A percentile compares a stretch with the other conserved stretches of the same genome.
These are phyloP conservation scores for Salarias fasciatus DNA, from an alignment of 2,797 vertebrate species.

Conservation along the genomic window DNA sequence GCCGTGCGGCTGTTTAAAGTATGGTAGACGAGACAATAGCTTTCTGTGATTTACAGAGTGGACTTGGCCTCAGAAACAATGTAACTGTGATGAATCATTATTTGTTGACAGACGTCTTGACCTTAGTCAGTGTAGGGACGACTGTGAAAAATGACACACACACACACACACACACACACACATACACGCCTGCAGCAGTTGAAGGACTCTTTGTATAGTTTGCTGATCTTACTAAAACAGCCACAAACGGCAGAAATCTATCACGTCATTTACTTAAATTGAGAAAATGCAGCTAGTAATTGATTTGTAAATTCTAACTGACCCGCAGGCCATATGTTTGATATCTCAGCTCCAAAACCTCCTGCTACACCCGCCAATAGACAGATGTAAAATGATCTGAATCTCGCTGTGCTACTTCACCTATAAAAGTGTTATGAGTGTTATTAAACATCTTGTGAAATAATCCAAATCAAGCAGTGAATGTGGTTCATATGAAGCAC, in stretches of 20 bases:
- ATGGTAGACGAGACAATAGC: slow-evolving; percentile 25
- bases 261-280: too few species aligned
- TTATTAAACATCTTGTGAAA: slow-evolving; percentile 10
- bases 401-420: background rate
- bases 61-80: slow-evolving; percentile 23
- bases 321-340: too few species aligned
- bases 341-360: too few species aligned
- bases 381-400: background rate
- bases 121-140: slow-evolving; percentile 12
- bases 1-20: slow-evolving; percentile 32
- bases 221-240: too few species aligned
- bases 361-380: background rate
- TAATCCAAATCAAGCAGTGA: background rate
- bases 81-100: slow-evolving; percentile 19
- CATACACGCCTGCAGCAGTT: too few species aligned
- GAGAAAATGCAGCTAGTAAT: too few species aligned
- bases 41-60: slow-evolving; percentile 35
- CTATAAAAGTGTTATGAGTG: background rate
- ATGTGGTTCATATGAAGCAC: slow-evolving; percentile 10
- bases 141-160: background rate
- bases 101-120: slow-evolving; percentile 17
- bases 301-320: too few species aligned
- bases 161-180: too few species aligned
- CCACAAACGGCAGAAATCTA: too few species aligned
- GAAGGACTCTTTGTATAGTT: too few species aligned